A percentile compares a stretch with the other conserved stretches of the same genome.
Conservation (phyloP, 1,140 invertebrate genomes). For the Lordiphosa stackelbergi region DNA sequence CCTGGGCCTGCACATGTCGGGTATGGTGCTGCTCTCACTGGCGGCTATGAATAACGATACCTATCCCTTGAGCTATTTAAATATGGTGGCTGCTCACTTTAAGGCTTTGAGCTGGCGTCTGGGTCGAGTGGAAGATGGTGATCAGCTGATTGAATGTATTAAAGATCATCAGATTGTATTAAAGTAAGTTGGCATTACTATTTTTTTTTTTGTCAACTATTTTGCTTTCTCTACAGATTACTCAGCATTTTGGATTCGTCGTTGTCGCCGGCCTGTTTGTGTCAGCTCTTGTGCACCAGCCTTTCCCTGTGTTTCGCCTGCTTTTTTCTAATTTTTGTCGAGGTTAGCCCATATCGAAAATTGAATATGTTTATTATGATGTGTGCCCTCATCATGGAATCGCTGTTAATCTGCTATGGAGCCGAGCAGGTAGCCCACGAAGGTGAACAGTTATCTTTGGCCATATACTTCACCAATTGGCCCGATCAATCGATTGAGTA, state of each 20-base stretch:
- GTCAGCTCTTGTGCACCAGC: slow-evolving; percentile 55
- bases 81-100: slow-evolving; percentile 52
- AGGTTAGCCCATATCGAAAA: slow-evolving; percentile 15
- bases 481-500: slow-evolving; percentile 37
- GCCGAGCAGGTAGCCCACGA: slow-evolving; percentile 39
- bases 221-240: too few relatives aligned
- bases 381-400: slow-evolving; percentile 30
- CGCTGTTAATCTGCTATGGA: slow-evolving; percentile 49
- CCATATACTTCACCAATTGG: slow-evolving; percentile 62
- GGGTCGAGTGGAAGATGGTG: too few relatives aligned
- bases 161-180: too few relatives aligned
- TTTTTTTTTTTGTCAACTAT: too few relatives aligned
- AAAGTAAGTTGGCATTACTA: too few relatives aligned
- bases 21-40: neutral
- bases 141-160: slow-evolving; percentile 26
- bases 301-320: slow-evolving; percentile 31
- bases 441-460: slow-evolving; percentile 25
- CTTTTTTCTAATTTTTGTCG: slow-evolving; percentile 35
- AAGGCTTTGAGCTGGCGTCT: slow-evolving; percentile 39
- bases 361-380: slow-evolving; percentile 29
- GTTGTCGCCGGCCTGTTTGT: slow-evolving; percentile 40
- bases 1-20: neutral
- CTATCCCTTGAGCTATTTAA: slow-evolving; percentile 55
- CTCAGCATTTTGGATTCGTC: neutral
- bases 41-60: slow-evolving; percentile 27